Conservation (phyloP, 2,797 vertebrate species). For the Varecia variegata region DNA sequence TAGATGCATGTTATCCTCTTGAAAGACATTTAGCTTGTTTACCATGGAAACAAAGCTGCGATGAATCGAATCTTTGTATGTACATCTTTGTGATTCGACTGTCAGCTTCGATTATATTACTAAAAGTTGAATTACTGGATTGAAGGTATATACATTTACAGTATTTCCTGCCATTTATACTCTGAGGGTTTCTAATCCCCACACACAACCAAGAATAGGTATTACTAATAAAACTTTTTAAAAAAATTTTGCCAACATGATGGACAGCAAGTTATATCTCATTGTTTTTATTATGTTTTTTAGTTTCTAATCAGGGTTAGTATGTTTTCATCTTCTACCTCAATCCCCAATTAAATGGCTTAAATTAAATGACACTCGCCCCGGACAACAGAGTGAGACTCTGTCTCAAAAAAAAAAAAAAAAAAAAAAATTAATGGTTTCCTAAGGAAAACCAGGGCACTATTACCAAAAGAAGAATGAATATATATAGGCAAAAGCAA, state of each 20-base stretch:
- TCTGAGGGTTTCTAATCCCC: not conserved
- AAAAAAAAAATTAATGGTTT: not conserved
- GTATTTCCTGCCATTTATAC: not conserved
- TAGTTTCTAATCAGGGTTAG: not conserved
- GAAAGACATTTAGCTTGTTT: not conserved
- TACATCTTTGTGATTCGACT: not conserved
- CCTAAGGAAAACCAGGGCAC: not conserved
- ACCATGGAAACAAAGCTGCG: not conserved
- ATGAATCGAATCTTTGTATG: not conserved
- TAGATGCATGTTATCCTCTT: not conserved
- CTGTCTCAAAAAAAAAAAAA: too few species aligned
- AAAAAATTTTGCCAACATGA: not conserved
- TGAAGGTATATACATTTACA: not conserved
- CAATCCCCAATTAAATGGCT: not conserved
- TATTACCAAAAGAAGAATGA: not conserved
- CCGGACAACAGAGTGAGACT: too few species aligned
- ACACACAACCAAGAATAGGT: not conserved
- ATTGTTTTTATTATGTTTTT: not conserved
- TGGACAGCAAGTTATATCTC: not conserved
- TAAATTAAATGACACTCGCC: not conserved
- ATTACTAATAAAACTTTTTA: not conserved
- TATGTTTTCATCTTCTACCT: constrained; percentile 10
- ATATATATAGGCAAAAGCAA: not conserved
- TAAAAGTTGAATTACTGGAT: not conserved
- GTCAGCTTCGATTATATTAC: not conserved